Evolutionary conservation across 2,113 vertebrate species (phyloP), one percentile per base, ranked within the genome.

Genomic region (Poeciliopsis occidentalis): DNA sequence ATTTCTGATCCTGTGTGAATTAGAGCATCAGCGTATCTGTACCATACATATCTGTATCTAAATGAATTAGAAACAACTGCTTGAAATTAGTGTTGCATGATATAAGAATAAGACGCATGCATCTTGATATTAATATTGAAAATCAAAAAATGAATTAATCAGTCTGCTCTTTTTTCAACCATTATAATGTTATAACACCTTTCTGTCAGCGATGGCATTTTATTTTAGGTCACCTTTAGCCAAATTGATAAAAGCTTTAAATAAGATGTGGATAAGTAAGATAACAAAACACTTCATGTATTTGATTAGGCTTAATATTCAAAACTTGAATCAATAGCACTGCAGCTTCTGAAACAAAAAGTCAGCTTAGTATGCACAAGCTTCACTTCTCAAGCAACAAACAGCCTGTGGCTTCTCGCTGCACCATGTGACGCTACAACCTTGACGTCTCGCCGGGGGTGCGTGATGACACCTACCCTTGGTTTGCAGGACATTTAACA

Each of bases 401-500:
- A 57, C 1, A 64, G 64, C 82, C 65, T 7, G 60, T 31, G 67
- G 61, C 37, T 81, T 63, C 24, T 75, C 2, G 2, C 37, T 39
- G 72, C 63, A 62, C 29, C 0, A 24, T 34, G 60, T 54, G 69
- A 64, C 24, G 61, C 8, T 10, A 22, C 17, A 2, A 44, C 62
- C 60, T 66, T 68, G 71, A 76, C 69, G 66, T 65, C 74, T 74
- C 6, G n/a, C 15, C 27, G 67, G 69, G n/a, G 19, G 60, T 51
- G 13, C 13, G 51, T 70, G 61, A 69, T 17, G 44, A 80, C 75
- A 78, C 57, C 64, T 3, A 75, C 68, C 81, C 80, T 86, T 69
- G 70, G 74, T 75, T 39, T 72, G 75, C 57, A 26, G 79, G 73
- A 74, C 72, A 72, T 61, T 86, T 82, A 69, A 85, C 70, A 77